Conservation (phyloP, 2,888 invertebrate species). For the Isotomurus palustris region DNA sequence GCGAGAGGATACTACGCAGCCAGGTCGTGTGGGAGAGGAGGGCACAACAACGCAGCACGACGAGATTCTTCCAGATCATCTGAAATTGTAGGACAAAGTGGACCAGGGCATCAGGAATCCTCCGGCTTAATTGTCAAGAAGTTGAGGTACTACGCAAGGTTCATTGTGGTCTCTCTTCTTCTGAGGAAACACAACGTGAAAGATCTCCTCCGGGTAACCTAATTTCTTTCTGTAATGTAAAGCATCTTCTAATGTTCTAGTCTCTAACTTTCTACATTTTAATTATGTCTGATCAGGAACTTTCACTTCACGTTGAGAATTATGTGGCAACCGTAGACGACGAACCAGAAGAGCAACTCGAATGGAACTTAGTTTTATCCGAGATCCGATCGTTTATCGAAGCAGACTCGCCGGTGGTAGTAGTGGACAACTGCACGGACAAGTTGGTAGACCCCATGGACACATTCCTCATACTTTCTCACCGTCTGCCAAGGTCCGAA, state of each 20-base stretch:
- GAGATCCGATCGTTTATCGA: slow-evolving; percentile 92
- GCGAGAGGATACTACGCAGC: slow-evolving; percentile 77
- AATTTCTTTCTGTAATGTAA: no score
- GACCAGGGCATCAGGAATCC: slow-evolving; percentile 49
- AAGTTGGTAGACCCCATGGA: slow-evolving; percentile 67
- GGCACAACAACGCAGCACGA: not conserved
- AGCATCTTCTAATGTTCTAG: no score
- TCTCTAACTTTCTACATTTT: no score
- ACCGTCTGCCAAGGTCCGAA: no score
- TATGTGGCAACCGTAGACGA: slow-evolving; percentile 94
- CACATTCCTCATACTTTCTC: slow-evolving; percentile 74
- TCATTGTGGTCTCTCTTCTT: slow-evolving; percentile 91
- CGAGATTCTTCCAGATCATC: not conserved
- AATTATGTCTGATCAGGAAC: slow-evolving; percentile 57
- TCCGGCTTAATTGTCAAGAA: slow-evolving; percentile 88
- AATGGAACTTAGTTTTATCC: slow-evolving; percentile 90
- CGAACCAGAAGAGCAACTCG: slow-evolving; percentile 94
- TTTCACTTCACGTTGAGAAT: slow-evolving; percentile 89
- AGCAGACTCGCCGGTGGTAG: slow-evolving; percentile 82
- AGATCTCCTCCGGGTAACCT: slow-evolving; percentile 70
- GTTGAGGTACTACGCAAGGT: slow-evolving; percentile 85
- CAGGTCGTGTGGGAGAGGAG: slow-evolving; percentile 1
- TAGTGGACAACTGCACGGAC: slow-evolving; percentile 53
- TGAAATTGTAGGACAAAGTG: slow-evolving; percentile 14
- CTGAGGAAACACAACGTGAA: slow-evolving; percentile 88